Evolutionary conservation across 1,140 invertebrate genomes (phyloP), one percentile per base, ranked within the genome.

Genomic region (Aphis gossypii): DNA sequence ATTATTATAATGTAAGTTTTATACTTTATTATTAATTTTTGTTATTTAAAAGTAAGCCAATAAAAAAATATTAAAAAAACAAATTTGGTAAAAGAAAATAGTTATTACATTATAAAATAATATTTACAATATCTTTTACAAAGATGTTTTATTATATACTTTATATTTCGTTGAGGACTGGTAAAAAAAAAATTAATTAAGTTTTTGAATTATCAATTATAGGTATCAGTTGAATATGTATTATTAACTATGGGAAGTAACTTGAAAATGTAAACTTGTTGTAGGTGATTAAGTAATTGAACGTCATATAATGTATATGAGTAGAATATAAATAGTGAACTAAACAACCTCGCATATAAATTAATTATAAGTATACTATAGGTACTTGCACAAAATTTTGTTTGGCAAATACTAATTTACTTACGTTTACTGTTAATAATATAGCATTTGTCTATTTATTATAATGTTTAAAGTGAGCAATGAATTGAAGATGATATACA

Each of bases 301-400:
- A 76, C 60, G 30, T 76, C 60, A 4, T n/a, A n/a, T 30, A 68
- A 18, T 76, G 30, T 35, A n/a, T n/a, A n/a, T 9, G 41, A 11
- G 83, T 84, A 84, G 41, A 84, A 84, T 84, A 41, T 84, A 84
- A 76, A 76, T 30, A 76, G 60, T 76, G 14, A 76, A 76, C n/a
- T 76, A 76, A 76, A 76, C 60, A 18, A 18, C 60, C 60, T 18
- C 11, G 11, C n/a, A 76, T 18, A 76, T 76, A 76, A 84, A 44
- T 84, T 44, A 84, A 44, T 84, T 84, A 44, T 30, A 25, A 76
- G 14, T 51, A n/a, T 68, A 60, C 0, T 18, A 51, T 76, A n/a
- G 5, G 25, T 25, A 14, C 82, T 41, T 44, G 38, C 8, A 25
- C 44, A 30, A 38, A 9, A 41, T 25, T 84, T 84, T 25, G 23